Evolutionary conservation across 2,888 invertebrate genomes (phyloP).

Genomic region (Drosophila peninsularis): DNA sequence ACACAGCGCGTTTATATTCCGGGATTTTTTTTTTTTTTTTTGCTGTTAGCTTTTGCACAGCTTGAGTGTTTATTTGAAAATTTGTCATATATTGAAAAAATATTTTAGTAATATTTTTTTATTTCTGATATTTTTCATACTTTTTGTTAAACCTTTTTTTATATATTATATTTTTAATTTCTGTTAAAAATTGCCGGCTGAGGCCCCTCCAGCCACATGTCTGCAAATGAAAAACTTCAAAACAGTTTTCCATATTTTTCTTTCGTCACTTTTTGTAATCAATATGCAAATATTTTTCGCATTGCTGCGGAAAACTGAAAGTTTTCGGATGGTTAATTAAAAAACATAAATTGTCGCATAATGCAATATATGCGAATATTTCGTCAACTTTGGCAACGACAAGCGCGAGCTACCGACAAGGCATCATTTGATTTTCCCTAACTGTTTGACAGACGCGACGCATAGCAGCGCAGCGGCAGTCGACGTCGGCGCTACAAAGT

Average conservation of each 20-base stretch:
- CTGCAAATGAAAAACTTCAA: conserved; percentile 5
- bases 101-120: not conserved
- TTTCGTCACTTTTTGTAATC: conserved; percentile 45
- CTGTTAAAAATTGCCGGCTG: conserved; percentile 72
- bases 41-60: conserved; percentile 11
- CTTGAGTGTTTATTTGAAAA: conserved; percentile 2
- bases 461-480: not conserved
- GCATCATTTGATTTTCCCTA: conserved; percentile 30
- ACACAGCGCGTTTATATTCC: conserved; percentile 18
- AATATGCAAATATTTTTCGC: conserved; percentile 73
- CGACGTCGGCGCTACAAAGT: conserved; percentile 51
- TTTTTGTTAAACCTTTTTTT: not conserved
- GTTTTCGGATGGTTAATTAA: conserved; percentile 65
- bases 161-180: conserved; percentile 11
- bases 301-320: conserved; percentile 55
- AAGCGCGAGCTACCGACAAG: conserved; percentile 4
- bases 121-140: not conserved
- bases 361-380: conserved; percentile 57
- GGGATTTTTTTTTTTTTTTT: conserved; percentile 29
- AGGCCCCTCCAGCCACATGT: not conserved
- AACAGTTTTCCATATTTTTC: conserved; percentile 22
- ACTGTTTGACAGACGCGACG: conserved; percentile 36
- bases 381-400: conserved; percentile 26
- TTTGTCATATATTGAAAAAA: not conserved
- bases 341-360: conserved; percentile 74